These are phyloP conservation scores for Glaucopsyche alexis DNA, from an alignment of 2,888 invertebrate genomes.

Conservation along the genomic window DNA sequence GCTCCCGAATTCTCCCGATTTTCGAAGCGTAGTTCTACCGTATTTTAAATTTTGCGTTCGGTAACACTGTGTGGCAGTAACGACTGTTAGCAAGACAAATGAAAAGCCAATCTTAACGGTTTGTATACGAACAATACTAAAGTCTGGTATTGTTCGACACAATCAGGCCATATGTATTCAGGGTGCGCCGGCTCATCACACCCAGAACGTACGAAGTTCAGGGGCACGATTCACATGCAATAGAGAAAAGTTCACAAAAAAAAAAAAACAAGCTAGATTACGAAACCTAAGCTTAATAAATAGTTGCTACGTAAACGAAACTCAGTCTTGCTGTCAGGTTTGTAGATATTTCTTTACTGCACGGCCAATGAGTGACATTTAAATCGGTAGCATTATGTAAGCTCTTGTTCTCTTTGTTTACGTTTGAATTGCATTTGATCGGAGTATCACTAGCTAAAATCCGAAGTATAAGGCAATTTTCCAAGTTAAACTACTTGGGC, in stretches of 20 bases:
- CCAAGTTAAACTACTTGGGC: not conserved
- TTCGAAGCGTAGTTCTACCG: too few relatives aligned
- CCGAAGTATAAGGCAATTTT: not conserved
- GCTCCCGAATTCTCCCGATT: too few relatives aligned
- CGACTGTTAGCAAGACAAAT: not conserved
- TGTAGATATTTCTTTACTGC: too few relatives aligned
- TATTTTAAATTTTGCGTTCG: too few relatives aligned
- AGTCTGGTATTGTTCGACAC: not conserved
- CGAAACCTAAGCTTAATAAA: too few relatives aligned
- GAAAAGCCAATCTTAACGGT: not conserved
- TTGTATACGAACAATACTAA: not conserved
- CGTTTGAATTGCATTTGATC: not conserved
- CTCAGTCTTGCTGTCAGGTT: too few relatives aligned
- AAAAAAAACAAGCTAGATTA: too few relatives aligned
- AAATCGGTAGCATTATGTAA: too few relatives aligned
- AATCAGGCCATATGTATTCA: conserved; percentile 7
- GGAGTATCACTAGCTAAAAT: not conserved
- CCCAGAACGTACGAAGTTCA: not conserved
- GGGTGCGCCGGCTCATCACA: not conserved
- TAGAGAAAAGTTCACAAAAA: not conserved
- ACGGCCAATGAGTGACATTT: too few relatives aligned
- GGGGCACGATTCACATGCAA: not conserved
- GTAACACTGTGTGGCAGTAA: not conserved
- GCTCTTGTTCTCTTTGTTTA: too few relatives aligned
- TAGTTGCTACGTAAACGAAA: too few relatives aligned